Evolutionary conservation across 2,113 vertebrate genomes (phyloP).

Genomic region (Vanacampus margaritifer): DNA sequence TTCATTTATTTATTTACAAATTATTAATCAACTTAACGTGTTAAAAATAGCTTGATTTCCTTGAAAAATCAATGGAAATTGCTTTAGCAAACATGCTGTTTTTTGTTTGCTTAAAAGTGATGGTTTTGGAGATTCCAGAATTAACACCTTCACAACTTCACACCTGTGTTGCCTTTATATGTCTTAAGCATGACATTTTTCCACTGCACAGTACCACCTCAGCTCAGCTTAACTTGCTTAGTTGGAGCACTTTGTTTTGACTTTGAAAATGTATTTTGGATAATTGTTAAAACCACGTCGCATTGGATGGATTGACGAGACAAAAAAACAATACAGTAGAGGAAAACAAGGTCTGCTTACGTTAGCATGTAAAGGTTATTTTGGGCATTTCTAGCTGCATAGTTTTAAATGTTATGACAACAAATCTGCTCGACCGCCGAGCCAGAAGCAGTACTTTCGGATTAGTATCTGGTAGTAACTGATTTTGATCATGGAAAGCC

Average conservation of each 20-base stretch:
- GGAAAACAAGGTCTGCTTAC: too few species aligned
- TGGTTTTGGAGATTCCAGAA: too few species aligned
- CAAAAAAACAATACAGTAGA: too few species aligned
- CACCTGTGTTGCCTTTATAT: background rate
- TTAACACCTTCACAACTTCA: too few species aligned
- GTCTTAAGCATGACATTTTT: background rate
- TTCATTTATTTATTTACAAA: too few species aligned
- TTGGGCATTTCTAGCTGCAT: background rate
- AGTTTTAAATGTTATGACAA: background rate
- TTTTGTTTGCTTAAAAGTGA: background rate
- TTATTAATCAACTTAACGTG: too few species aligned
- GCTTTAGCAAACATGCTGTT: background rate
- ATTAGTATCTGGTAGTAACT: background rate
- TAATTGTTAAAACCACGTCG: too few species aligned
- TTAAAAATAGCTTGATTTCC: too few species aligned
- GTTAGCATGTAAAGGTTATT: background rate
- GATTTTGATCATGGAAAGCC: background rate
- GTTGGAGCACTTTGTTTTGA: background rate
- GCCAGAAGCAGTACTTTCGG: background rate
- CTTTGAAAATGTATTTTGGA: background rate
- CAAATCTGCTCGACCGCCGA: background rate
- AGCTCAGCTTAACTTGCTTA: background rate
- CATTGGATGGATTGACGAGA: too few species aligned
- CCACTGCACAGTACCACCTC: background rate
- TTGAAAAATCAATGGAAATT: too few species aligned